Conservation (phyloP, 2,797 vertebrate species). For the Gorsachius magnificus region DNA sequence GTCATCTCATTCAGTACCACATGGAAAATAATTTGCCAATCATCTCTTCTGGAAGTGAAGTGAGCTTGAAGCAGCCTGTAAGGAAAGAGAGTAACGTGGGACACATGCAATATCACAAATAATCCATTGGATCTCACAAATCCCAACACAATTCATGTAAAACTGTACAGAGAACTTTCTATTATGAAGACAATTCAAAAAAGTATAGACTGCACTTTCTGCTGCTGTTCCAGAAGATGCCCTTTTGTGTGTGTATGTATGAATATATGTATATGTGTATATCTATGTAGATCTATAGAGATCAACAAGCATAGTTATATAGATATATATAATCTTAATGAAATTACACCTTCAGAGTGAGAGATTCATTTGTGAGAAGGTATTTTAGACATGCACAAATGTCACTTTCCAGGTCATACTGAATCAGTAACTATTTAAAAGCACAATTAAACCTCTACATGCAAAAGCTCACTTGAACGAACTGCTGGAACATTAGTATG, state of each 20-base stretch:
- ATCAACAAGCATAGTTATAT: slow-evolving; percentile 55
- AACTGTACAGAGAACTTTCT: not conserved
- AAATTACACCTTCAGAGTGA: slow-evolving; percentile 46
- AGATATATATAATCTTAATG: slow-evolving; percentile 56
- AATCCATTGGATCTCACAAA: slow-evolving; percentile 9
- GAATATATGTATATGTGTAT: slow-evolving; percentile 65
- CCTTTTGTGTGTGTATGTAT: slow-evolving; percentile 51
- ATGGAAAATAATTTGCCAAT: slow-evolving; percentile 92
- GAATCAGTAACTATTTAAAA: slow-evolving; percentile 74
- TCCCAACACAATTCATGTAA: not conserved
- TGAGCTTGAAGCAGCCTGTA: slow-evolving; percentile 89
- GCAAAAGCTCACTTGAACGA: slow-evolving; percentile 74
- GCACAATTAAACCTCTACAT: slow-evolving; percentile 76
- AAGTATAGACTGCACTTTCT: slow-evolving; percentile 58
- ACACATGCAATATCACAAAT: slow-evolving; percentile 66
- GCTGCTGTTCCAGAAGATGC: slow-evolving; percentile 45
- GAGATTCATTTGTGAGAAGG: slow-evolving; percentile 59
- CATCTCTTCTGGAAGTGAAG: slow-evolving; percentile 88
- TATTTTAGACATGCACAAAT: slow-evolving; percentile 69
- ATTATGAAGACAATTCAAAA: slow-evolving; percentile 12
- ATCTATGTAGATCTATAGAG: slow-evolving; percentile 59
- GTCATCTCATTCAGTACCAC: slow-evolving; percentile 91
- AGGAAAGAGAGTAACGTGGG: slow-evolving; percentile 62
- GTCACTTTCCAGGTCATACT: slow-evolving; percentile 73
- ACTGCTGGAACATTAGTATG: slow-evolving; percentile 76